Conservation (phyloP, 2,797 vertebrate species). For the Pipistrellus kuhlii region DNA sequence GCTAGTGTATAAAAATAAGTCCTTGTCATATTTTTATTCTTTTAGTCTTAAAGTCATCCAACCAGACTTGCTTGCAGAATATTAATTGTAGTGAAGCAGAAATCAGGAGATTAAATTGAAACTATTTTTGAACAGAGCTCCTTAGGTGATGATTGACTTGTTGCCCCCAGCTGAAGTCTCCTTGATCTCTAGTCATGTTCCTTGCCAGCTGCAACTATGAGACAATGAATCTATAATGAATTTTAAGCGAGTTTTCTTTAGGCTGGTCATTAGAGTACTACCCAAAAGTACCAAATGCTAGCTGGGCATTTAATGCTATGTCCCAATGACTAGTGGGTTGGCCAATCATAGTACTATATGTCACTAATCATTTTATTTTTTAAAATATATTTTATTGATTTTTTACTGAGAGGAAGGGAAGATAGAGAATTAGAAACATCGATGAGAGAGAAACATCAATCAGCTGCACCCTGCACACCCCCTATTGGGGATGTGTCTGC, state of each 20-base stretch:
- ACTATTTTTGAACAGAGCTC: constrained; percentile 40
- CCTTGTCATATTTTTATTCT: constrained; percentile 59
- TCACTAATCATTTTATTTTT: constrained; percentile 26
- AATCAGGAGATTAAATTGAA: constrained; percentile 55
- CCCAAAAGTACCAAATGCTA: constrained; percentile 12
- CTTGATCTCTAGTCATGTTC: background rate
- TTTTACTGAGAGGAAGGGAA: too few species aligned
- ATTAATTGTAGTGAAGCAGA: constrained; percentile 67
- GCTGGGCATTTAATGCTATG: background rate
- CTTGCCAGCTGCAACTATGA: background rate
- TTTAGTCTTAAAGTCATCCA: constrained; percentile 73
- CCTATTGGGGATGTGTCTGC: too few species aligned
- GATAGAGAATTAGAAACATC: too few species aligned
- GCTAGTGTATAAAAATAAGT: constrained; percentile 73
- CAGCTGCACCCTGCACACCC: too few species aligned
- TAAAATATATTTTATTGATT: too few species aligned
- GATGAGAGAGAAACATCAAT: too few species aligned
- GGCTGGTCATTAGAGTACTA: constrained; percentile 13
- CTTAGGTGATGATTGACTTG: constrained; percentile 42
- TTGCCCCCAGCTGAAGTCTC: background rate
- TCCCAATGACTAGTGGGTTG: background rate
- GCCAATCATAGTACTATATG: background rate
- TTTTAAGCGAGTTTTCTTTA: constrained; percentile 56
- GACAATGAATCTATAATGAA: constrained; percentile 16
- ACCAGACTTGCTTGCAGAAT: constrained; percentile 48